Percentiles rank a stretch among this genome's conserved stretches.
These are phyloP conservation scores for Acromyrmex echinatior DNA, from an alignment of 1,140 invertebrate genomes.

Conservation along the genomic window DNA sequence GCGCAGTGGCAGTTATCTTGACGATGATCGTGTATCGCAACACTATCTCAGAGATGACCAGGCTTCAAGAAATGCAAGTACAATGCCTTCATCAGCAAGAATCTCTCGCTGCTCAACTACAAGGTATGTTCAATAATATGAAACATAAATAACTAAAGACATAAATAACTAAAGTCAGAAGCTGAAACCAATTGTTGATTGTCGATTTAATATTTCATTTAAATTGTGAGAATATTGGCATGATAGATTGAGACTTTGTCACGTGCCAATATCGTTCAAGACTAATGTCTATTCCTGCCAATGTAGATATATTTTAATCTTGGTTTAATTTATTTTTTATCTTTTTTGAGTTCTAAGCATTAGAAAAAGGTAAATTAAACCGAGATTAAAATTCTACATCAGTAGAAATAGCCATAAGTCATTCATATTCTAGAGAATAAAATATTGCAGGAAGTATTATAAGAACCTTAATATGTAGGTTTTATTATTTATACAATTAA, in stretches of 20 bases:
- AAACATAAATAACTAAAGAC: background rate
- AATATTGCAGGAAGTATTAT: background rate
- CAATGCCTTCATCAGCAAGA: constrained; percentile 86
- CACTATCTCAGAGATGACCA: constrained; percentile 83
- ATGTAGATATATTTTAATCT: too few species aligned
- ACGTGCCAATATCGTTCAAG: too few species aligned
- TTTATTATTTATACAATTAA: background rate
- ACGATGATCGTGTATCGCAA: constrained; percentile 83
- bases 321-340: too few species aligned
- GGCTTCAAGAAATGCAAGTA: constrained; percentile 82
- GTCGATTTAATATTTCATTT: background rate
- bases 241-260: background rate
- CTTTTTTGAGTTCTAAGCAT: too few species aligned
- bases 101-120: constrained; percentile 84
- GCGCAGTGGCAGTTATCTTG: constrained; percentile 79
- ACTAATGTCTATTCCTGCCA: too few species aligned
- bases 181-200: background rate
- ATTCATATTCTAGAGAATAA: background rate
- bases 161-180: background rate
- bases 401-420: too few species aligned
- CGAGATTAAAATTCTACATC: too few species aligned
- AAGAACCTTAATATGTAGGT: background rate
- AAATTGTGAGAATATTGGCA: background rate
- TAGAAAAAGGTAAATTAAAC: too few species aligned
- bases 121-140: constrained; percentile 78